phyloP scores from a whole-genome alignment of 2,888 invertebrate genomes.

The Erebia epiphron region DNA sequence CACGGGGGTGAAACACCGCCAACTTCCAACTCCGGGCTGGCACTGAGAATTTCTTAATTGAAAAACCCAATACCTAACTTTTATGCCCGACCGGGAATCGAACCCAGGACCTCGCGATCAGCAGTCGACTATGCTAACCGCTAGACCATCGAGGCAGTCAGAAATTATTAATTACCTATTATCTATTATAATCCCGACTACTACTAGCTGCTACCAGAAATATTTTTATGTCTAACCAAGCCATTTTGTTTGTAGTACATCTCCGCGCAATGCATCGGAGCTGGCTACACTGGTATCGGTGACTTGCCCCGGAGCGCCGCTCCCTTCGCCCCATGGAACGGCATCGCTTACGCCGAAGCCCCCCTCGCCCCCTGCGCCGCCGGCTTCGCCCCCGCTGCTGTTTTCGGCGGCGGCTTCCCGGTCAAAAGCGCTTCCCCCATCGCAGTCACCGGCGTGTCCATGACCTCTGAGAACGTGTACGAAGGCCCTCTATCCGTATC shows the following conservation, averaged over 20 bases:
- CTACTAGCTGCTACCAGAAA: too few species aligned
- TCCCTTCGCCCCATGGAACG: slow-evolving; percentile 16
- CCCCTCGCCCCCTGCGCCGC: slow-evolving; percentile 28
- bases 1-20: too few species aligned
- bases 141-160: too few species aligned
- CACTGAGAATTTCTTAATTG: too few species aligned
- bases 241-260: slow-evolving; percentile 35
- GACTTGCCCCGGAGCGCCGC: slow-evolving; percentile 15
- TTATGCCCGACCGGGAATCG: too few species aligned
- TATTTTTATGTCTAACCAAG: too few species aligned
- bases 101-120: too few species aligned
- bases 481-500: slow-evolving; percentile 53
- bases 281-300: slow-evolving; percentile 25
- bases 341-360: slow-evolving; percentile 13
- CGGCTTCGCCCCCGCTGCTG: slow-evolving; percentile 50
- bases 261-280: slow-evolving; percentile 36
- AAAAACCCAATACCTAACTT: too few species aligned
- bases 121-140: too few species aligned
- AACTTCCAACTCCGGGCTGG: too few species aligned
- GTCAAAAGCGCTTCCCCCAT: slow-evolving; percentile 53
- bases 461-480: slow-evolving; percentile 56
- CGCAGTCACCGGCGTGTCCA: slow-evolving; percentile 54
- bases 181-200: too few species aligned
- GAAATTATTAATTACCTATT: too few species aligned
- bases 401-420: slow-evolving; percentile 55